Evolutionary conservation across 1,140 invertebrate genomes (phyloP).

Genomic region (Semibalanus balanoides): DNA sequence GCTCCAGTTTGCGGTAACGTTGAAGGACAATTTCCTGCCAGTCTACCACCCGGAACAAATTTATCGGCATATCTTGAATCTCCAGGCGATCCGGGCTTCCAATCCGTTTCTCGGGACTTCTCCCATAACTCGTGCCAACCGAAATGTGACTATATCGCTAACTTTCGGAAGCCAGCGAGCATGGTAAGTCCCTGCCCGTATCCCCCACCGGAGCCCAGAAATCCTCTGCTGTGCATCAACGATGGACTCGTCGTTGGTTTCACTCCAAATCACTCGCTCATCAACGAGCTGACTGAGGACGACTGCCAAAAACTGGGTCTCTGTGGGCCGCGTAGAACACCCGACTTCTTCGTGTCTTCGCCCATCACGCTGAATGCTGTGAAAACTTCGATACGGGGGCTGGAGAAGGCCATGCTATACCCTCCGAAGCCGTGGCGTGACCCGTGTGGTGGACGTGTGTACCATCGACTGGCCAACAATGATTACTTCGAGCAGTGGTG

Average conservation of each 20-base stretch:
- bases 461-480: background rate
- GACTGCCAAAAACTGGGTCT: background rate
- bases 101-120: background rate
- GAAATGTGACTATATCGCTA: background rate
- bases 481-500: background rate
- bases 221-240: background rate
- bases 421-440: background rate
- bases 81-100: background rate
- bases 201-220: background rate
- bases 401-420: background rate
- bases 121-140: background rate
- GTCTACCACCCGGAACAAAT: background rate
- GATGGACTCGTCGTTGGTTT: background rate
- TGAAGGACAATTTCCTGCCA: background rate
- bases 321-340: background rate
- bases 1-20: background rate
- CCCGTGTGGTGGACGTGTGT: background rate
- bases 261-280: background rate
- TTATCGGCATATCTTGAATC: background rate
- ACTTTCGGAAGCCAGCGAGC: background rate
- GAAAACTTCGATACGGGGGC: background rate
- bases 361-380: background rate
- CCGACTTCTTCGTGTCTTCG: background rate
- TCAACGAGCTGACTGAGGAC: background rate
- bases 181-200: background rate